Conservation (phyloP, 1,140 invertebrate genomes). For the Yoshiicerus persimilis region DNA sequence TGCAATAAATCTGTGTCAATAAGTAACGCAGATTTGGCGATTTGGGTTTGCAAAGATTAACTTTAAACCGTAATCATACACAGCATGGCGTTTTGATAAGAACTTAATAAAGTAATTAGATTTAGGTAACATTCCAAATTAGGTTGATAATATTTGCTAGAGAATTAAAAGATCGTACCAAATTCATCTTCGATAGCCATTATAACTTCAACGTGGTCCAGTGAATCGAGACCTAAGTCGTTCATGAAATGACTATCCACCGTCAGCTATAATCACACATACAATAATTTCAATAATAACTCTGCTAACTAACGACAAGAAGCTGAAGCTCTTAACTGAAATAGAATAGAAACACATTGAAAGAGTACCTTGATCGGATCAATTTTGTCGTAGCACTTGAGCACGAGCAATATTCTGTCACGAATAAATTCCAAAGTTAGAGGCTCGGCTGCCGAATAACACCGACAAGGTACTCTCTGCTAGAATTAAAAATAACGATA, state of each 20-base stretch:
- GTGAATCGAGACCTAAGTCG: slow-evolving; percentile 93
- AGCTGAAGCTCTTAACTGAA: too few species aligned
- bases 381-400: slow-evolving; percentile 96
- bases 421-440: slow-evolving; percentile 77
- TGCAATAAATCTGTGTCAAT: background rate
- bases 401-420: slow-evolving; percentile 85
- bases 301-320: too few species aligned
- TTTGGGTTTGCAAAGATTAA: too few species aligned
- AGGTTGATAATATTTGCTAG: background rate
- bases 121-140: too few species aligned
- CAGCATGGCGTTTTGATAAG: too few species aligned
- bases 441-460: slow-evolving; percentile 66
- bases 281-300: background rate
- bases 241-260: slow-evolving; percentile 94
- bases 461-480: background rate
- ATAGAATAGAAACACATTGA: background rate
- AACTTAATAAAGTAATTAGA: too few species aligned
- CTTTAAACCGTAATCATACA: too few species aligned
- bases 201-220: slow-evolving; percentile 98
- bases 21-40: background rate
- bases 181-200: slow-evolving; percentile 99
- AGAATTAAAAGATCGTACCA: slow-evolving; percentile 58
- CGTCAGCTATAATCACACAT: slow-evolving; percentile 68
- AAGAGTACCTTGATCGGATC: slow-evolving; percentile 80
- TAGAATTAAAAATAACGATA: background rate